Evolutionary conservation across 2,113 vertebrate species (phyloP).

Genomic region (Poeciliopsis turrubarensis): DNA sequence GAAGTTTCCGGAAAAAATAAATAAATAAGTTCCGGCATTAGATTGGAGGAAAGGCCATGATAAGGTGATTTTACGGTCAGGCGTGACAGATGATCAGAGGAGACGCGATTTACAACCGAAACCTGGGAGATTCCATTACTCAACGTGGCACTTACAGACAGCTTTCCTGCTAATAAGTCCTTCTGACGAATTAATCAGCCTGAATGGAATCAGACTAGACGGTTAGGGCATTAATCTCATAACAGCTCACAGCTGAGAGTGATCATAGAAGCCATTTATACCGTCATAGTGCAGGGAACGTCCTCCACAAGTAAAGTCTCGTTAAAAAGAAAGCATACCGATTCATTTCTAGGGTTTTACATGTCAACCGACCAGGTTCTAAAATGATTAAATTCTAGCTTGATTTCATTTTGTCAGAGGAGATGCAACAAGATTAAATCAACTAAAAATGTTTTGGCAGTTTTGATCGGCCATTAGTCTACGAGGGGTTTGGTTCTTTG

Average conservation of each 20-base stretch:
- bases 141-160: neutral
- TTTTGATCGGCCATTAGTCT: neutral
- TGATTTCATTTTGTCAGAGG: neutral
- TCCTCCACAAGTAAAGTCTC: too few relatives aligned
- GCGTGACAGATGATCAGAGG: slow-evolving; percentile 10
- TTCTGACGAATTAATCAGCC: slow-evolving; percentile 18
- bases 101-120: neutral
- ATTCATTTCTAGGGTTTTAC: neutral
- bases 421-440: too few relatives aligned
- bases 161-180: slow-evolving; percentile 1
- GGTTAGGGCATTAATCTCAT: slow-evolving; percentile 17
- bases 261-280: neutral
- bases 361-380: neutral
- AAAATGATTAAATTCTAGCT: neutral
- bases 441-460: neutral
- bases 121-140: slow-evolving; percentile 22
- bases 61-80: slow-evolving; percentile 16
- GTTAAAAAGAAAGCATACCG: neutral
- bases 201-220: slow-evolving; percentile 20
- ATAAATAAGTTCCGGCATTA: neutral
- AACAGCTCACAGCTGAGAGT: neutral
- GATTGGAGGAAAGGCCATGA: neutral
- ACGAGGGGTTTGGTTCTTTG: neutral
- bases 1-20: neutral
- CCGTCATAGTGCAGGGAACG: too few relatives aligned